Evolutionary conservation across 2,797 vertebrate species (phyloP).

Genomic region (Sciurus vulgaris): DNA sequence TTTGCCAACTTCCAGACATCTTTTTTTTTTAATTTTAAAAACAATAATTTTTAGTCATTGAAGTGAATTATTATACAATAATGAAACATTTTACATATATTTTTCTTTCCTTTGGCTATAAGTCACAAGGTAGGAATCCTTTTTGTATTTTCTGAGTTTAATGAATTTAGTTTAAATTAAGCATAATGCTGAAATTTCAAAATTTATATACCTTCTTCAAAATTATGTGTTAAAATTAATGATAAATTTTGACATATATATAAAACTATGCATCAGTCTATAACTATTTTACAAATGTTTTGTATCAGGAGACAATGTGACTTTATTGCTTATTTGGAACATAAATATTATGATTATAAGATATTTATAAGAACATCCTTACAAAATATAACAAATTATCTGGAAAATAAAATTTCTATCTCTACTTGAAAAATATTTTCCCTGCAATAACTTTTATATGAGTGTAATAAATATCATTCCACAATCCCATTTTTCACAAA

Average conservation of each 20-base stretch:
- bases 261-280: neutral
- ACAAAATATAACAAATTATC: neutral
- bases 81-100: neutral
- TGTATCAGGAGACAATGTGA: neutral
- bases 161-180: constrained; percentile 36
- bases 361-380: neutral
- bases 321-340: neutral
- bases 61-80: neutral
- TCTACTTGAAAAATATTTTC: neutral
- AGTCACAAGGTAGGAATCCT: neutral
- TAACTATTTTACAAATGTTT: neutral
- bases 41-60: neutral
- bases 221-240: neutral
- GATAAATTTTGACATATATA: neutral
- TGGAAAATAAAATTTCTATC: neutral
- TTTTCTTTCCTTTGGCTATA: neutral
- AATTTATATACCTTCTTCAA: neutral
- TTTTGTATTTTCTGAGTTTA: neutral
- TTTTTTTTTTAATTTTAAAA: neutral
- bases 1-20: neutral
- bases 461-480: neutral
- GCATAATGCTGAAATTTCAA: neutral
- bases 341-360: neutral
- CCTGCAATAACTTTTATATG: neutral
- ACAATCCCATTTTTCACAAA: neutral